Evolutionary conservation across 2,797 vertebrate genomes (phyloP).

Genomic region (Diplodus puntazzo): DNA sequence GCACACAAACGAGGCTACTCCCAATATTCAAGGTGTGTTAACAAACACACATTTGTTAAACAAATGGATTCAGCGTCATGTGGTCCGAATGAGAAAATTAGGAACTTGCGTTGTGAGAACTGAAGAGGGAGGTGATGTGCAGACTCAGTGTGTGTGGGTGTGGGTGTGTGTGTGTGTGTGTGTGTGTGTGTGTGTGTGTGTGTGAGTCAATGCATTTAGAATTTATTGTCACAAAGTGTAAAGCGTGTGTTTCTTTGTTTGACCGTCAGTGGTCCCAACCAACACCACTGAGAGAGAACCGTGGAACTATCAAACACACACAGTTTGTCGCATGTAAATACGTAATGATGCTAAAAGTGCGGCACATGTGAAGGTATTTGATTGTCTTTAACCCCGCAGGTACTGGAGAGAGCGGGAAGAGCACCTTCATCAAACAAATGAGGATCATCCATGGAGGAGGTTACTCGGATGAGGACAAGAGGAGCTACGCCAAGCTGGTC

Average conservation of each 20-base stretch:
- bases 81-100: constrained; percentile 27
- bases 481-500: constrained; percentile 90
- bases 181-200: background rate
- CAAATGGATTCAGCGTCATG: constrained; percentile 58
- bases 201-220: background rate
- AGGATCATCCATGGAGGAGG: constrained; percentile 94
- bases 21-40: constrained; percentile 33
- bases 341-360: background rate
- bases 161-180: background rate
- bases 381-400: constrained; percentile 75
- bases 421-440: constrained; percentile 96
- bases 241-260: background rate
- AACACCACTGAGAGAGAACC: no score
- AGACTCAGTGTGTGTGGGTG: background rate
- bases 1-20: background rate
- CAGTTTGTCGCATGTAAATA: background rate
- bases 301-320: background rate
- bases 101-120: background rate
- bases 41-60: constrained; percentile 72
- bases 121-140: constrained; percentile 4
- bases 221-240: background rate
- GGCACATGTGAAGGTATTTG: background rate
- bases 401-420: constrained; percentile 94
- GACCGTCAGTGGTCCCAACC: background rate
- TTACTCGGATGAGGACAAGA: constrained; percentile 92